A percentile compares a stretch with the other conserved stretches of the same genome.
These are phyloP conservation scores for Drosophila erecta DNA, from an alignment of 1,140 invertebrate species.

Conservation along the genomic window DNA sequence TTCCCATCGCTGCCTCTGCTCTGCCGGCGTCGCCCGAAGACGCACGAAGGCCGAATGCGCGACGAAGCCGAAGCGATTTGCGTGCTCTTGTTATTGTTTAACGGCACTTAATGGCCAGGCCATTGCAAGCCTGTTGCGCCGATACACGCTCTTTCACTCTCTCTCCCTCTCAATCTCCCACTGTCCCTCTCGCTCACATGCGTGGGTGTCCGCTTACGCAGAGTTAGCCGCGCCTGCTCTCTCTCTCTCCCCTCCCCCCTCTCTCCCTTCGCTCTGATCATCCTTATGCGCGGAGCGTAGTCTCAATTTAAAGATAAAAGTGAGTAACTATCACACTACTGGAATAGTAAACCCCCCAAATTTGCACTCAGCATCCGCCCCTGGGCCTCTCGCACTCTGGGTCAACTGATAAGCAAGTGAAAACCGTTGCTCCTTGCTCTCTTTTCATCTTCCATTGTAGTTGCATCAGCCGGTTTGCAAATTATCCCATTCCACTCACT, in stretches of 20 bases:
- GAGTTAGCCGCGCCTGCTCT: slow-evolving; percentile 46
- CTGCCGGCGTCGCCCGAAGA: slow-evolving; percentile 26
- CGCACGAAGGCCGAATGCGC: slow-evolving; percentile 25
- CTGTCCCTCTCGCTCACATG: slow-evolving; percentile 16
- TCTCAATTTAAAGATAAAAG: not conserved
- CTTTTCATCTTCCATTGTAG: slow-evolving; percentile 27
- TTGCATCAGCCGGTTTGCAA: slow-evolving; percentile 32
- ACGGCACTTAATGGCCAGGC: slow-evolving; percentile 51
- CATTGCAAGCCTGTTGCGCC: slow-evolving; percentile 65
- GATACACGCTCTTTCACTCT: slow-evolving; percentile 12
- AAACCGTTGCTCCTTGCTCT: slow-evolving; percentile 28
- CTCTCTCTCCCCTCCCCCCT: slow-evolving; percentile 3
- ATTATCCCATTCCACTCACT: not conserved
- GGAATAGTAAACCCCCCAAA: not conserved
- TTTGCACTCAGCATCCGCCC: not conserved
- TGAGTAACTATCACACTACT: no score
- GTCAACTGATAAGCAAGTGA: slow-evolving; percentile 71
- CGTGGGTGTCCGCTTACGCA: slow-evolving; percentile 35
- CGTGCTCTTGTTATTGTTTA: slow-evolving; percentile 45
- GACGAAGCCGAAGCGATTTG: slow-evolving; percentile 45
- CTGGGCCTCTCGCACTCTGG: slow-evolving; percentile 49
- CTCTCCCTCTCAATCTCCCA: not conserved
- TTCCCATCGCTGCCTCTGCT: slow-evolving; percentile 43
- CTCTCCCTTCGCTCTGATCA: slow-evolving; percentile 3
- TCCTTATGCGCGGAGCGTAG: not conserved